Percentiles rank a stretch among this genome's conserved stretches.
These are phyloP conservation scores for Cuculus canorus DNA, from an alignment of 2,797 vertebrate genomes.

Conservation along the genomic window DNA sequence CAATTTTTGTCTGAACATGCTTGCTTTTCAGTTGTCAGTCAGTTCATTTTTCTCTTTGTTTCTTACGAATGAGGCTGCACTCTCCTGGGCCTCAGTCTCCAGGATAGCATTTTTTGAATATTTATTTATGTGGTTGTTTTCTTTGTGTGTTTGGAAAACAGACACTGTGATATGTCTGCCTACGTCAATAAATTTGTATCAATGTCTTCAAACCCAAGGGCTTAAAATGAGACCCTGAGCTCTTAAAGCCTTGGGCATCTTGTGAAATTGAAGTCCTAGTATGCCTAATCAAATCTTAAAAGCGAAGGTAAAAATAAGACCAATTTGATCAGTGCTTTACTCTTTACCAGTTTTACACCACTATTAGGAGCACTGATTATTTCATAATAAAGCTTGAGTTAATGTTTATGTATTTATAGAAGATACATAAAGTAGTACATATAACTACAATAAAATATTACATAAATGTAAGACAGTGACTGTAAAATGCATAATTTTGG, in stretches of 20 bases:
- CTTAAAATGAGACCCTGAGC: neutral
- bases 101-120: neutral
- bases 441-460: neutral
- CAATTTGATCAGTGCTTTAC: neutral
- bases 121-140: neutral
- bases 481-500: neutral
- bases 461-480: neutral
- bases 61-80: constrained; percentile 33
- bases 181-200: neutral
- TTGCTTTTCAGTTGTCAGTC: constrained; percentile 36
- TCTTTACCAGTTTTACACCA: neutral
- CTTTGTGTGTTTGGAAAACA: neutral
- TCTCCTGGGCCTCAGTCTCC: constrained; percentile 13
- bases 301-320: neutral
- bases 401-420: neutral
- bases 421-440: neutral
- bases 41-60: constrained; percentile 27
- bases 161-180: neutral
- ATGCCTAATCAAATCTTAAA: neutral
- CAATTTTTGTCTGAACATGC: neutral
- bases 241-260: neutral
- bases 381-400: neutral
- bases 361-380: neutral
- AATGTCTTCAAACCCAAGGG: neutral
- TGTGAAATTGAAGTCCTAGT: neutral